These are phyloP conservation scores for Bombyx mandarina DNA, from an alignment of 1,140 invertebrate species.

Conservation along the genomic window DNA sequence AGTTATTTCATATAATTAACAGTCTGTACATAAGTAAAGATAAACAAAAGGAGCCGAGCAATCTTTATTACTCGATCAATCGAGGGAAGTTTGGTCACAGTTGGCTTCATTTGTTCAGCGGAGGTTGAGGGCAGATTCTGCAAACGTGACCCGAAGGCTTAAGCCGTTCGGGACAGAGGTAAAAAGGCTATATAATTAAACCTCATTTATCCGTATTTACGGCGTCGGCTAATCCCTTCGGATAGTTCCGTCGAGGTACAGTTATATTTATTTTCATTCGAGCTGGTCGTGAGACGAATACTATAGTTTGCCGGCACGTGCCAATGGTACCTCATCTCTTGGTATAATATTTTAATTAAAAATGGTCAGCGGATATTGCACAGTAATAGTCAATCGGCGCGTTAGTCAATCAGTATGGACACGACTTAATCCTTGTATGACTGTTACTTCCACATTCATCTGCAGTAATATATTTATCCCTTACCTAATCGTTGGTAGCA, in stretches of 20 bases:
- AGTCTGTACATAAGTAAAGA: not conserved
- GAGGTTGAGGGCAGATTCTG: conserved; percentile 9
- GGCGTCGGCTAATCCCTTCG: conserved; percentile 28
- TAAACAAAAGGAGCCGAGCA: conserved; percentile 2
- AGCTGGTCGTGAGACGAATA: not conserved
- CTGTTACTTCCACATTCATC: too few species aligned
- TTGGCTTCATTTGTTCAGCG: conserved; percentile 16
- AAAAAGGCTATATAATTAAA: conserved; percentile 49
- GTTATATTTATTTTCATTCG: conserved; percentile 7
- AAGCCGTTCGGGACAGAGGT: conserved; percentile 15
- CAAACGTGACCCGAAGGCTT: conserved; percentile 34
- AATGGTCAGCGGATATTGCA: too few species aligned
- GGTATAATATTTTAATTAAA: too few species aligned
- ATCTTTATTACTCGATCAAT: conserved; percentile 9
- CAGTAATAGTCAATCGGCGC: too few species aligned
- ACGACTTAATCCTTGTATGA: too few species aligned
- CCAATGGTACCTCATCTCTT: too few species aligned
- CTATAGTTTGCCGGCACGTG: too few species aligned
- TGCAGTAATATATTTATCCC: too few species aligned
- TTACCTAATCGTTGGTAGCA: too few species aligned
- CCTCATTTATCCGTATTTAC: conserved; percentile 52
- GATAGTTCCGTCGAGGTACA: conserved; percentile 4
- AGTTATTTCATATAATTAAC: too few species aligned
- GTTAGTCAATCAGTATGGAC: too few species aligned
- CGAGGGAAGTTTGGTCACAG: conserved; percentile 14